Evolutionary conservation across 2,797 vertebrate genomes (phyloP), one percentile per base, ranked within the genome.

Genomic region (Sitta carolinensis): DNA sequence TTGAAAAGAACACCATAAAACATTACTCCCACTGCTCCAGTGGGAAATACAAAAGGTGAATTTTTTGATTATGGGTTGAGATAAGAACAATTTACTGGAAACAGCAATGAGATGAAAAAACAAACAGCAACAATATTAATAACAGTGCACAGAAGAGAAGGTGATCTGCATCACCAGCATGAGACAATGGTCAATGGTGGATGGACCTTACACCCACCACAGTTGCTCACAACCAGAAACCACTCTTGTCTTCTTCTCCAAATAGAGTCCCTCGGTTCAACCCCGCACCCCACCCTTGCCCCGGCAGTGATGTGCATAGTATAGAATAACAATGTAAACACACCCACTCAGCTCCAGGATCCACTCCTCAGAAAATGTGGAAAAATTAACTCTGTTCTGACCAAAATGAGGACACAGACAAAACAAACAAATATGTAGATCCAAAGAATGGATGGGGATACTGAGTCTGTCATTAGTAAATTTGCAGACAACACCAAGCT

Each of bases 271-370:
- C 19, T 29, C 25, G 43, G 4, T 19, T 83, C 16, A 6, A 20
- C 4, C 10, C 8, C 11, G 12, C 20, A 12, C 4, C 5, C 7
- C 1, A 36, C 36, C 8, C 1, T 0, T 5, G 4, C 5, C 6
- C 1, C 1, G 0, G 8, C 19, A 36, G 23, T 18, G 16, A 55
- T 21, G 18, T 22, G 14, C 13, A 4, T 1, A 4, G 6, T 21
- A 12, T 9, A 50, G 36, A 55, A 30, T 48, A 81, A 36, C 5
- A 40, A 42, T 0, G 0, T 4, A 38, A 55, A 15, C 32, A n/a
- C 5, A 22, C 7, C 13, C 17, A 18, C 0, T 1, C 0, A 1
- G 18, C 30, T 43, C 32, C 36, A 55, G 69, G n/a, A 20, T 55
- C 27, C 32, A 76, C 11, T 2, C 9, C 5, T 3, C 18, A 15